Evolutionary conservation across 2,888 invertebrate genomes (phyloP).

Genomic region (Dexiosoma caninum): DNA sequence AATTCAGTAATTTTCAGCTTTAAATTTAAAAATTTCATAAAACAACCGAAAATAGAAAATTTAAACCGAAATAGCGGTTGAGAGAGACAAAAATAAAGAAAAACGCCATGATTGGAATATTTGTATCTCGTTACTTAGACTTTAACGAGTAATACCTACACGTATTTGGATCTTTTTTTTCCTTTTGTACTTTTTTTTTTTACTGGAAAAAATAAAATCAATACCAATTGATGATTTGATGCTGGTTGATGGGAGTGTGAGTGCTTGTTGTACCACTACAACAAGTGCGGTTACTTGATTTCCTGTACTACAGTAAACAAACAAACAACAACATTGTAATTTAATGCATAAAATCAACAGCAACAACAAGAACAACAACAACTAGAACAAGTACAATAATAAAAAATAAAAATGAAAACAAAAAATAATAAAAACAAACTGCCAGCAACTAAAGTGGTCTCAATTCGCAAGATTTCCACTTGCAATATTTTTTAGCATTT

Average conservation of each 20-base stretch:
- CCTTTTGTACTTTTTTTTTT: not conserved
- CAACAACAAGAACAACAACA: not conserved
- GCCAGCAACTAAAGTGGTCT: constrained; percentile 34
- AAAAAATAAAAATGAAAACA: no score
- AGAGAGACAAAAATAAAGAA: not conserved
- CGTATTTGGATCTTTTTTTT: not conserved
- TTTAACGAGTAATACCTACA: not conserved
- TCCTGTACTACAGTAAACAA: constrained; percentile 49
- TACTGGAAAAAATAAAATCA: constrained; percentile 7
- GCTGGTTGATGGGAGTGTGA: constrained; percentile 15
- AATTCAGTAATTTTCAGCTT: no score
- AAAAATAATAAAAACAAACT: not conserved
- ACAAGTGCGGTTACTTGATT: constrained; percentile 56
- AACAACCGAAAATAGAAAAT: not conserved
- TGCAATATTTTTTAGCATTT: constrained; percentile 21
- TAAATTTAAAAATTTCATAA: no score
- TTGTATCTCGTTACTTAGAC: constrained; percentile 5
- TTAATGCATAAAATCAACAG: not conserved
- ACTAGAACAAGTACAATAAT: no score
- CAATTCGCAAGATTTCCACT: constrained; percentile 41
- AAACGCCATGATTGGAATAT: no score
- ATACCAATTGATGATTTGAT: constrained; percentile 48
- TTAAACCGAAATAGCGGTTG: not conserved
- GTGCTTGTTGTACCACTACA: not conserved
- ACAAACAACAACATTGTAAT: constrained; percentile 9